Percentiles rank a stretch among this genome's conserved stretches.
phyloP scores from a whole-genome alignment of 2,113 vertebrate genomes.

The Cyprinodon brontotheroides region DNA sequence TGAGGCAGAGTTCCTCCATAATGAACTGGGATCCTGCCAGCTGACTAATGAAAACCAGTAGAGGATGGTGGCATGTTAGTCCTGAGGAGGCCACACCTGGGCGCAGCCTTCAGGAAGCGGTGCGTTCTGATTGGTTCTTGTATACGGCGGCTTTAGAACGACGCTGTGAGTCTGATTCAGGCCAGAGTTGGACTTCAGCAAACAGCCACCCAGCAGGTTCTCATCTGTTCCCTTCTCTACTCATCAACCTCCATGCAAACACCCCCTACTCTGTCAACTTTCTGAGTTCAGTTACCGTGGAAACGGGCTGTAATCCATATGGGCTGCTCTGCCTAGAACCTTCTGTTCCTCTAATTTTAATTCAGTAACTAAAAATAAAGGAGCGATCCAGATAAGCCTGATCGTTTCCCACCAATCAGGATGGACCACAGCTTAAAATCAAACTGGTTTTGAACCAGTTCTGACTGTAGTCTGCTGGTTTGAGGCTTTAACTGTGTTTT shows the following conservation, averaged over 20 bases:
- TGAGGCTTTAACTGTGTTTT: background rate
- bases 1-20: no score
- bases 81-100: no score
- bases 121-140: no score
- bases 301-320: slow-evolving; percentile 31
- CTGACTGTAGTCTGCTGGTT: no score
- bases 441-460: no score
- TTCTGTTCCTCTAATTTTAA: slow-evolving; percentile 14
- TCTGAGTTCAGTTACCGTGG: slow-evolving; percentile 53
- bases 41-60: no score
- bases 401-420: slow-evolving; percentile 7
- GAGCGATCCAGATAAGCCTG: background rate
- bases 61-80: no score
- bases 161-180: no score
- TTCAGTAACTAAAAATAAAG: background rate
- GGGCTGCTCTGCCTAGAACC: slow-evolving; percentile 34
- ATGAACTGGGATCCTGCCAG: no score
- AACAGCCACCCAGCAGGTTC: background rate
- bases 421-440: no score
- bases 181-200: background rate
- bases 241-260: slow-evolving; percentile 19
- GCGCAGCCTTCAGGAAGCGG: no score
- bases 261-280: slow-evolving; percentile 24
- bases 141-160: no score
- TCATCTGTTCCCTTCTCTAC: background rate